Evolutionary conservation across 2,888 invertebrate species (phyloP).

Genomic region (Drosophila nr. fundita): DNA sequence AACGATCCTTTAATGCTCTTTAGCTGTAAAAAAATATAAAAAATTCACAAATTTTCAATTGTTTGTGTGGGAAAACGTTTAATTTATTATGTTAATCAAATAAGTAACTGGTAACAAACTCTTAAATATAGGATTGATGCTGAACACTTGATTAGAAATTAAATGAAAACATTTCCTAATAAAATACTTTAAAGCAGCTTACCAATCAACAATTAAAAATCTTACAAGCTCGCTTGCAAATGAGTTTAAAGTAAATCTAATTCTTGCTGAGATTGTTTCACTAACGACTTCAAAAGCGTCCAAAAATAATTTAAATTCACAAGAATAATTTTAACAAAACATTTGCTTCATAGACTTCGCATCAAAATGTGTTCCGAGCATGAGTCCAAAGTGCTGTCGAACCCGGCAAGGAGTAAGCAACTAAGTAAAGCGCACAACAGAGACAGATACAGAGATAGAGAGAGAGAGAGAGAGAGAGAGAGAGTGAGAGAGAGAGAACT

Average conservation of each 20-base stretch:
- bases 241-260: background rate
- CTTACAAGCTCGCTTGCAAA: background rate
- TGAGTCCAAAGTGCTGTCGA: slow-evolving; percentile 5
- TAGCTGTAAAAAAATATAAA: background rate
- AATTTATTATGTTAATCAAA: background rate
- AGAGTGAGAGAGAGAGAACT: background rate
- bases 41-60: background rate
- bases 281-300: background rate
- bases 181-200: background rate
- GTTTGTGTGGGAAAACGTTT: background rate
- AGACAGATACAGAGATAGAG: background rate
- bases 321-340: slow-evolving; percentile 6
- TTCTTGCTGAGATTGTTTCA: background rate
- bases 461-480: rapidly evolving
- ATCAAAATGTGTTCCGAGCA: background rate
- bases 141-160: background rate
- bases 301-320: background rate
- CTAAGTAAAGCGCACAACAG: background rate
- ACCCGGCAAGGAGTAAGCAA: slow-evolving; percentile 1
- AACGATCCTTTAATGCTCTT: slow-evolving; percentile 18
- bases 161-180: background rate
- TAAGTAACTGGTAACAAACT: background rate
- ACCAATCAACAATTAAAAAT: background rate
- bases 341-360: slow-evolving; percentile 7
- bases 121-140: background rate